Conservation (phyloP, 1,140 invertebrate species). For the Zaprionus vittiger region DNA sequence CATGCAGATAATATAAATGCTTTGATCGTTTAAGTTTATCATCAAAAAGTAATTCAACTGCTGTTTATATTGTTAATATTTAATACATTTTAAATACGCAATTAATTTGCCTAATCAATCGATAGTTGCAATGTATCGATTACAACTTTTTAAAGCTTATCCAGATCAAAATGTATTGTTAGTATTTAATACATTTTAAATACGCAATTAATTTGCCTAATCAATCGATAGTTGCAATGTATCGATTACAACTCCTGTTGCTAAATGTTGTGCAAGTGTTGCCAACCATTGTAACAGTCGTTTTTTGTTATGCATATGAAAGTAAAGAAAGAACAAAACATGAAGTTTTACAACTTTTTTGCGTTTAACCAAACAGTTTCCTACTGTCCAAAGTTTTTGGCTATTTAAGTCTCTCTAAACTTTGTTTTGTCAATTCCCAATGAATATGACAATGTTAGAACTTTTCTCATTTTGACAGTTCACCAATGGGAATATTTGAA, state of each 20-base stretch:
- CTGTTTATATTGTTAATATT: neutral
- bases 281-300: neutral
- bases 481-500: neutral
- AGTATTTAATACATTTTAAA: neutral
- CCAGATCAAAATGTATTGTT: too few relatives aligned
- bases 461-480: neutral
- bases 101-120: neutral
- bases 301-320: too few relatives aligned
- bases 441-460: neutral
- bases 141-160: neutral
- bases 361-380: neutral
- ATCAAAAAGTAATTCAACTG: too few relatives aligned
- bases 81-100: neutral
- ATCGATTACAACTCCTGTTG: conserved; percentile 2
- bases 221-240: neutral
- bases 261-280: neutral
- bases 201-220: neutral
- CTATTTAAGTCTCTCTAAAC: neutral
- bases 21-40: neutral
- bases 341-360: neutral
- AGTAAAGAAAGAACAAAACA: neutral
- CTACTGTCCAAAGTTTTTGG: neutral
- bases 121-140: neutral
- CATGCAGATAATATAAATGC: too few relatives aligned
- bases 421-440: conserved; percentile 1